These are phyloP conservation scores for Coracopsis vasa DNA, from an alignment of 2,113 vertebrate species.

Conservation along the genomic window DNA sequence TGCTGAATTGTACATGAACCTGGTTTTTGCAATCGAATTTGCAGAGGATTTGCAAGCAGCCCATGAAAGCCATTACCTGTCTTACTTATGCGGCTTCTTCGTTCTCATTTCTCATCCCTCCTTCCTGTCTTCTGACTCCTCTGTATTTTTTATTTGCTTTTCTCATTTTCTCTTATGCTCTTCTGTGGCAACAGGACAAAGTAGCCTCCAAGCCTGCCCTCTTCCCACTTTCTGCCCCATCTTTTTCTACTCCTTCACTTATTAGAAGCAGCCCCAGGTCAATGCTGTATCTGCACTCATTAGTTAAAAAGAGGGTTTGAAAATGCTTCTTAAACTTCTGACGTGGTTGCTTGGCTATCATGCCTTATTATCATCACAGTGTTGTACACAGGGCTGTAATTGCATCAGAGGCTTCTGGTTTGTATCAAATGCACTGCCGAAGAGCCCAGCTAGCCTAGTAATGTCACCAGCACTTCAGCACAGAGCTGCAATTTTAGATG, in stretches of 20 bases:
- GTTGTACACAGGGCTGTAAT: background rate
- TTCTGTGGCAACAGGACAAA: background rate
- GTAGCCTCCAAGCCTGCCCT: background rate
- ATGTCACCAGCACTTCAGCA: background rate
- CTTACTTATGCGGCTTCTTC: background rate
- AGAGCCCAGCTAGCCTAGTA: background rate
- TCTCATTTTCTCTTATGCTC: background rate
- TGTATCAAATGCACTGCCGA: rapidly evolving
- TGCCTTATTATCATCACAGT: background rate
- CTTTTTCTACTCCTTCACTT: background rate
- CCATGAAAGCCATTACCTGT: background rate
- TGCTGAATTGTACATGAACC: background rate
- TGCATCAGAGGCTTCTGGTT: background rate
- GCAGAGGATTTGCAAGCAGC: background rate
- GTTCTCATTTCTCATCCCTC: background rate
- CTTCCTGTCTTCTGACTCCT: background rate
- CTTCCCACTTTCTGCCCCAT: background rate
- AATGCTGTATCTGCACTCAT: background rate
- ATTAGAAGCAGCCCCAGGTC: background rate
- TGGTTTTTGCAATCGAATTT: background rate
- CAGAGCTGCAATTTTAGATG: background rate
- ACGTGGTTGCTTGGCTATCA: background rate
- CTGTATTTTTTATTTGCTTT: background rate
- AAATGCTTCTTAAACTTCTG: background rate
- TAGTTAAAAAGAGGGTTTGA: background rate